Conservation (phyloP, 1,140 invertebrate species). For the Bicyclus anynana region DNA sequence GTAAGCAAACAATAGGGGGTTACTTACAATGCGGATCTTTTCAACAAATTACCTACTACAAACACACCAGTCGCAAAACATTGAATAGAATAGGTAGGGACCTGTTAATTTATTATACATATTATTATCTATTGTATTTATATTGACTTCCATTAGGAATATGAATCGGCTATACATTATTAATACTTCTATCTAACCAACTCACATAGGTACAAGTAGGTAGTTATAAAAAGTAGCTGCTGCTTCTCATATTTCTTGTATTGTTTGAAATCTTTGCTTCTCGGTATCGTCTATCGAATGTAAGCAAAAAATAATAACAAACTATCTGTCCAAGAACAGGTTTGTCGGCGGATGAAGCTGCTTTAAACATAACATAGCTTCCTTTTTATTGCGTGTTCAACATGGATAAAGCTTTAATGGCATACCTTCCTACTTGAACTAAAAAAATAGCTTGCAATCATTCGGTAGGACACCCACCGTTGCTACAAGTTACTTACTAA, state of each 20-base stretch:
- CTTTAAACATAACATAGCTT: conserved; percentile 48
- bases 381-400: conserved; percentile 48
- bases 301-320: conserved; percentile 61
- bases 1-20: conserved; percentile 20
- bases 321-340: conserved; percentile 59
- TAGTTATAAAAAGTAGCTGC: background rate
- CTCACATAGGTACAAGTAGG: background rate
- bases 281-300: too few species aligned
- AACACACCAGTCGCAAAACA: background rate
- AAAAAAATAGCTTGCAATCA: background rate
- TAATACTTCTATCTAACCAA: background rate
- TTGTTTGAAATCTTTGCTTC: conserved; percentile 3
- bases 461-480: too few species aligned
- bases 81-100: background rate
- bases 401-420: conserved; percentile 28
- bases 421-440: background rate
- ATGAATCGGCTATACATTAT: too few species aligned
- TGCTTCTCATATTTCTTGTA: conserved; percentile 3
- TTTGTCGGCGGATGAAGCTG: conserved; percentile 47
- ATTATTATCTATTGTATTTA: conserved; percentile 16
- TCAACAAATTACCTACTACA: conserved; percentile 7
- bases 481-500: too few species aligned
- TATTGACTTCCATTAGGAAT: background rate
- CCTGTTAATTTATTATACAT: too few species aligned
- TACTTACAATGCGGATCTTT: conserved; percentile 14